These are phyloP conservation scores for Scaptomyza tumidula DNA, from an alignment of 2,888 invertebrate species.

Conservation along the genomic window DNA sequence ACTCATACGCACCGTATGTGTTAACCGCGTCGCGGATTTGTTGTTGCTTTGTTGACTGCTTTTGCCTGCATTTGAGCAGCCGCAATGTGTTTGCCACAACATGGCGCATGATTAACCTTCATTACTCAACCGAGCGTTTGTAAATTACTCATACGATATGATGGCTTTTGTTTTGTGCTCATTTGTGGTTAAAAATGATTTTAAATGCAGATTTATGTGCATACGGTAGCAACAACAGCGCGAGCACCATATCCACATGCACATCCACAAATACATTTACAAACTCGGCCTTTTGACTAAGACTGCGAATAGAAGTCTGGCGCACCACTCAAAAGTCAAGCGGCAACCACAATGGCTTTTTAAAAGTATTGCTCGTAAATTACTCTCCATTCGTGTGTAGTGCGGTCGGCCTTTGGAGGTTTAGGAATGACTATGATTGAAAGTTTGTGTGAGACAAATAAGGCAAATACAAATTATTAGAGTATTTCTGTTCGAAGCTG, in stretches of 20 bases:
- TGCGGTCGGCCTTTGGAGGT: background rate
- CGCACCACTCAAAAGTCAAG: constrained; percentile 36
- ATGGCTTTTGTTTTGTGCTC: constrained; percentile 51
- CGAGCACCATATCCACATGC: constrained; percentile 42
- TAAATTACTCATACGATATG: constrained; percentile 69
- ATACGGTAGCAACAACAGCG: constrained; percentile 59
- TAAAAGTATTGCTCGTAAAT: constrained; percentile 53
- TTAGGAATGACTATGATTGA: background rate
- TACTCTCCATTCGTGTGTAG: constrained; percentile 22
- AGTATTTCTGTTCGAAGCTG: background rate
- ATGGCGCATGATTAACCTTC: constrained; percentile 73
- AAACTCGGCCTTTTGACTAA: constrained; percentile 70
- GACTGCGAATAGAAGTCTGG: constrained; percentile 56
- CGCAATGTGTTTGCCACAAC: constrained; percentile 55
- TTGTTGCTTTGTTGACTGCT: constrained; percentile 21
- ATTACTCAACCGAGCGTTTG: constrained; percentile 46
- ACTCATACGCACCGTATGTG: constrained; percentile 67
- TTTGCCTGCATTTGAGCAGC: constrained; percentile 33
- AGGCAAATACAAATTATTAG: background rate
- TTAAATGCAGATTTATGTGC: constrained; percentile 78
- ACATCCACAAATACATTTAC: constrained; percentile 34
- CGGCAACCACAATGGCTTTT: constrained; percentile 52
- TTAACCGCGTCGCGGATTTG: constrained; percentile 21
- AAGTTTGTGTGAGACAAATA: background rate
- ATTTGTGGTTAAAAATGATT: constrained; percentile 67